Conservation (phyloP, 1,140 invertebrate genomes). For the Orius laevigatus region DNA sequence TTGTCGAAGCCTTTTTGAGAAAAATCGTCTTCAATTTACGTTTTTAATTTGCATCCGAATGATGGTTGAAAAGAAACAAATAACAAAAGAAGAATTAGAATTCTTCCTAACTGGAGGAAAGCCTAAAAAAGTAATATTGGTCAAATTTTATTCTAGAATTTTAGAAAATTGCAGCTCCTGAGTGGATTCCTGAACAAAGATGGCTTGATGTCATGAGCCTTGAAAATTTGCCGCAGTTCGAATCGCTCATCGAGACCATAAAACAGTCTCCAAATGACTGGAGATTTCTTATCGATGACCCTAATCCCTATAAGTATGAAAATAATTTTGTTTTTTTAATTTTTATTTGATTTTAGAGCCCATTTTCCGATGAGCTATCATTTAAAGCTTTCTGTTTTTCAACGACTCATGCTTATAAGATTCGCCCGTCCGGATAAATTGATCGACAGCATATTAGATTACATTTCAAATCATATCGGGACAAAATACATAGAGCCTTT, state of each 20-base stretch:
- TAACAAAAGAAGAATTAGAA: constrained; percentile 41
- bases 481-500: constrained; percentile 48
- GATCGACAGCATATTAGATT: constrained; percentile 48
- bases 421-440: constrained; percentile 53
- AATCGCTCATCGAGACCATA: constrained; percentile 25
- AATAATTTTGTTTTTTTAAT: neutral
- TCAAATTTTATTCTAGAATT: constrained; percentile 20
- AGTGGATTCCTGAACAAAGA: constrained; percentile 39
- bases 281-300: constrained; percentile 7
- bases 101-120: constrained; percentile 37
- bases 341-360: constrained; percentile 24
- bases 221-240: constrained; percentile 32
- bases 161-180: constrained; percentile 34
- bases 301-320: neutral
- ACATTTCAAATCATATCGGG: constrained; percentile 39
- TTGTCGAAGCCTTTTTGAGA: constrained; percentile 55
- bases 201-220: constrained; percentile 45
- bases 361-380: constrained; percentile 39
- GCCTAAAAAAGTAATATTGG: too few relatives aligned
- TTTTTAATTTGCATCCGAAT: constrained; percentile 37
- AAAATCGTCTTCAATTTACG: constrained; percentile 52
- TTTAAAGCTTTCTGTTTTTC: constrained; percentile 38
- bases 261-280: neutral
- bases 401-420: constrained; percentile 51
- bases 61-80: constrained; percentile 27